These are phyloP conservation scores for Anomalospiza imberbis DNA, from an alignment of 2,797 vertebrate genomes.

Conservation along the genomic window DNA sequence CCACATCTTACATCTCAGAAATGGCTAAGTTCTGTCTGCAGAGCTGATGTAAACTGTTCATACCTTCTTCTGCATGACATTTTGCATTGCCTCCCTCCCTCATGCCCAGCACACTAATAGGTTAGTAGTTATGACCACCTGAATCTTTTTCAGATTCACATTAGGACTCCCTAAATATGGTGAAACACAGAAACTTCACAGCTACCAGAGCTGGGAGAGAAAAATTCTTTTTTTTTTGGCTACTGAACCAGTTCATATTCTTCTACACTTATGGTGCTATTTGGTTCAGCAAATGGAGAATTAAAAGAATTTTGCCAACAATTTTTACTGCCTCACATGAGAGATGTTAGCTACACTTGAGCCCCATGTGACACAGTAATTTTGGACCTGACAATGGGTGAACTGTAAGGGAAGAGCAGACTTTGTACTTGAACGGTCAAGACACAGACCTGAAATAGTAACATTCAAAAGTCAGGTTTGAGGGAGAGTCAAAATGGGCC, in stretches of 20 bases:
- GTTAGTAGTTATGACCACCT: background rate
- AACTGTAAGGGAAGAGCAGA: background rate
- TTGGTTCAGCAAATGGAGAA: slow-evolving; percentile 41
- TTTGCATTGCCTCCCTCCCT: background rate
- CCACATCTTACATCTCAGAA: slow-evolving; percentile 12
- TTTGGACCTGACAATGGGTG: background rate
- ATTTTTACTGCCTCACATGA: background rate
- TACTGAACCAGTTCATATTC: slow-evolving; percentile 10
- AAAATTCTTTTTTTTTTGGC: slow-evolving; percentile 29
- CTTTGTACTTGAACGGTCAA: background rate
- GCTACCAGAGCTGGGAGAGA: background rate
- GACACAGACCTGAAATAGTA: background rate
- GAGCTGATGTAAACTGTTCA: background rate
- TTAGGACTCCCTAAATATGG: slow-evolving; percentile 32
- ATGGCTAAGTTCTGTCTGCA: background rate
- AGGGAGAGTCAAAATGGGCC: background rate
- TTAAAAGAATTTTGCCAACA: slow-evolving; percentile 25
- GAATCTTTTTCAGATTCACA: background rate
- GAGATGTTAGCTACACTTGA: background rate
- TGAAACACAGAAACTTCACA: slow-evolving; percentile 11
- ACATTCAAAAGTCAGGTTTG: background rate
- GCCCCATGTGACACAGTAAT: background rate
- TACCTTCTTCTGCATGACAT: background rate
- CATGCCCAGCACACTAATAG: background rate
- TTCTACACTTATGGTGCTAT: background rate